Evolutionary conservation across 2,797 vertebrate genomes (phyloP).

Genomic region (Triplophysa bombifrons): DNA sequence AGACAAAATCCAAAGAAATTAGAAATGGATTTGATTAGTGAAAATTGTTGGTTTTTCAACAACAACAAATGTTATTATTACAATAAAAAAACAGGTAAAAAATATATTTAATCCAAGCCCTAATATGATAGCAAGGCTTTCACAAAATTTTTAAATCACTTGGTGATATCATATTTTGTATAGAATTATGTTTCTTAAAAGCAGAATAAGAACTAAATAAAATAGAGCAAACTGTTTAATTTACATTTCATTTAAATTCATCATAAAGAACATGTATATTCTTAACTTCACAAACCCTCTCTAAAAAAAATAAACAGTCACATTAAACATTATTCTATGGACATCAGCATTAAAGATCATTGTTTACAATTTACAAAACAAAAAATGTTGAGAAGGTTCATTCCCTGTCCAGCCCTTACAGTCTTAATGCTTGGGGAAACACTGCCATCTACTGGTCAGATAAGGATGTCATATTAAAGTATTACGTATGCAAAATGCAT

Average conservation of each 20-base stretch:
- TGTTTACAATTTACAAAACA: conserved; percentile 80
- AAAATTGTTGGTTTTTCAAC: conserved; percentile 26
- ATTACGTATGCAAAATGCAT: conserved; percentile 64
- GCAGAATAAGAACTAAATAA: conserved; percentile 62
- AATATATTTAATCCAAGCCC: conserved; percentile 6
- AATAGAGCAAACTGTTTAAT: conserved; percentile 51
- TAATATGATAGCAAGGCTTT: conserved; percentile 60
- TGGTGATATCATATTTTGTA: conserved; percentile 67
- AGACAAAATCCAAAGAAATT: conserved; percentile 78
- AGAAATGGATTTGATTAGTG: conserved; percentile 77
- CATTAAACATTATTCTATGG: conserved; percentile 68
- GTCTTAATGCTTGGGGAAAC: conserved; percentile 76
- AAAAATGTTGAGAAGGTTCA: conserved; percentile 73
- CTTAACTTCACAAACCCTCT: conserved; percentile 72
- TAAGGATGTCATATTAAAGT: conserved; percentile 31
- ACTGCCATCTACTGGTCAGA: conserved; percentile 81
- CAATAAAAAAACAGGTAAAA: conserved; percentile 26
- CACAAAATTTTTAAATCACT: conserved; percentile 69
- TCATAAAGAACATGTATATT: conserved; percentile 76
- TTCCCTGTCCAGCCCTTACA: conserved; percentile 48
- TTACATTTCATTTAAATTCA: conserved; percentile 71
- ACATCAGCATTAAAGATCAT: conserved; percentile 76
- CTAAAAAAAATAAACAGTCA: conserved; percentile 77
- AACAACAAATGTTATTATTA: not conserved
- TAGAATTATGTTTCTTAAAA: conserved; percentile 72